Conservation (phyloP, 2,113 vertebrate species). For the Fulmarus glacialis region DNA sequence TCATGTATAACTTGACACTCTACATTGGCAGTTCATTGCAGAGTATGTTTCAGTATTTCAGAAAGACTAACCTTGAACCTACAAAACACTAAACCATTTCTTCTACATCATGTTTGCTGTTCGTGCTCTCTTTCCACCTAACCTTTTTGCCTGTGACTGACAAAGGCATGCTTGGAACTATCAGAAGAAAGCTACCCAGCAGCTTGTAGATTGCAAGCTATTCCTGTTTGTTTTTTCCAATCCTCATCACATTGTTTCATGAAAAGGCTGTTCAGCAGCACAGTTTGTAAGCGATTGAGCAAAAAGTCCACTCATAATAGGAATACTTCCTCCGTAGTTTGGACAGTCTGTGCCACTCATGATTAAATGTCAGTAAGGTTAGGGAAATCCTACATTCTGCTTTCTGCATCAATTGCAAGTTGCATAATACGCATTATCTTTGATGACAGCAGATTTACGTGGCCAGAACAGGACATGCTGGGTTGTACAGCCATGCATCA, state of each 20-base stretch:
- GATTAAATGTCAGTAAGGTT: not conserved
- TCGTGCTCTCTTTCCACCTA: not conserved
- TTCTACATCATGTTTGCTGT: not conserved
- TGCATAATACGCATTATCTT: not conserved
- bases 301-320: not conserved
- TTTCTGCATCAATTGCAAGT: not conserved
- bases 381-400: not conserved
- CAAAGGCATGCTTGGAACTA: not conserved
- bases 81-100: not conserved
- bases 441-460: not conserved
- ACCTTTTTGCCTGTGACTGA: not conserved
- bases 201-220: not conserved
- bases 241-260: not conserved
- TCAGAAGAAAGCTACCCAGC: not conserved
- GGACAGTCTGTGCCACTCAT: not conserved
- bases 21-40: no score
- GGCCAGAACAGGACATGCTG: not conserved
- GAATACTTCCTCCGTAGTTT: not conserved
- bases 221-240: not conserved
- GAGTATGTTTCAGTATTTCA: not conserved
- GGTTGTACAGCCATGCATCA: not conserved
- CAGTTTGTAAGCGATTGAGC: not conserved
- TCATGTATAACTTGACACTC: accelerated
- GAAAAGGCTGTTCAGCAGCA: not conserved
- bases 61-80: not conserved